A percentile compares a stretch with the other conserved stretches of the same genome.
Evolutionary conservation across 2,113 vertebrate genomes (phyloP).

Genomic region (Climacteris rufus): DNA sequence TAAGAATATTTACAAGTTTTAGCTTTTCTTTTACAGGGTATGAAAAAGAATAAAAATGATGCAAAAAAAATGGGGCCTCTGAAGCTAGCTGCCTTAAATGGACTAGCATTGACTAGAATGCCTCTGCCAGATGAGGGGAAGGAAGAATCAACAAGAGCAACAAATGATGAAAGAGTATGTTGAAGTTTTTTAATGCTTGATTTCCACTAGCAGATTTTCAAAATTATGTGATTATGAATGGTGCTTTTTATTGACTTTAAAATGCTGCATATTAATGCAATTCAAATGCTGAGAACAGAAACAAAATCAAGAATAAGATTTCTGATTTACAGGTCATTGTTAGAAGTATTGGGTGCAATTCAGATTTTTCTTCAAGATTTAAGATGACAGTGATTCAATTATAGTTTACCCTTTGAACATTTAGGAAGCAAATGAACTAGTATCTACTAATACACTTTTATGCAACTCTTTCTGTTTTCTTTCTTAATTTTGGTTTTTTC

Average conservation of each 20-base stretch:
- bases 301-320: background rate
- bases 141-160: conserved; percentile 83
- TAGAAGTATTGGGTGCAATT: background rate
- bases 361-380: background rate
- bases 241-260: background rate
- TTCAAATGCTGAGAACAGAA: background rate
- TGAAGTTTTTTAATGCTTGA: background rate
- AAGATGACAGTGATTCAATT: background rate
- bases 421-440: background rate
- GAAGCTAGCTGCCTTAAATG: conserved; percentile 89
- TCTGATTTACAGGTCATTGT: background rate
- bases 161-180: conserved; percentile 90
- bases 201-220: background rate
- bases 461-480: background rate
- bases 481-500: background rate
- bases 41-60: conserved; percentile 89
- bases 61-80: conserved; percentile 90
- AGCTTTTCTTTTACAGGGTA: conserved; percentile 78
- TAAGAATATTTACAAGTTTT: background rate
- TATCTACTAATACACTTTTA: background rate
- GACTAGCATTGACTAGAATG: conserved; percentile 82
- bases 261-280: background rate
- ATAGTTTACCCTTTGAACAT: background rate
- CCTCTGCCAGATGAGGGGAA: conserved; percentile 81
- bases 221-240: background rate